Evolutionary conservation across 2,888 invertebrate species (phyloP).

Genomic region (Dioctria linearis): DNA sequence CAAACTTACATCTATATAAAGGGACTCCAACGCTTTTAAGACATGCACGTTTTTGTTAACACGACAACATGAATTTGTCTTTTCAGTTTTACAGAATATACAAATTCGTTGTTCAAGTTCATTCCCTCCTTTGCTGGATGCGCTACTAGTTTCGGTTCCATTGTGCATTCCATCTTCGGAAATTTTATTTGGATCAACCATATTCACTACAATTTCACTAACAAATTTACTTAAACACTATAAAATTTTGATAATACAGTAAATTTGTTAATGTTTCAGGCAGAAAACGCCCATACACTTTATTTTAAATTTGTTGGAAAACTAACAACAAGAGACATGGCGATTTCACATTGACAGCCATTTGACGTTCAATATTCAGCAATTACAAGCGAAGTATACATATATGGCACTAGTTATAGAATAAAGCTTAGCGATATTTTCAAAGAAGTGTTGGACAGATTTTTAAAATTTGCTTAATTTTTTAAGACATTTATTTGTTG

Average conservation of each 20-base stretch:
- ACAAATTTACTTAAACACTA: neutral
- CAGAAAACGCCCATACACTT: neutral
- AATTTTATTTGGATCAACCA: conserved; percentile 29
- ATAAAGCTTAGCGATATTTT: too few species aligned
- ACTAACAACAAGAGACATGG: conserved; percentile 25
- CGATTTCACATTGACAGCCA: conserved; percentile 11
- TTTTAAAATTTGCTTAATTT: too few species aligned
- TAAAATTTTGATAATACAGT: neutral
- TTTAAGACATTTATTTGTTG: too few species aligned
- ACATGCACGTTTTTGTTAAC: conserved; percentile 10
- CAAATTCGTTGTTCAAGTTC: neutral
- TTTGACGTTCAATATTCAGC: neutral
- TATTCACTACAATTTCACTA: neutral
- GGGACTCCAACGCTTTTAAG: neutral
- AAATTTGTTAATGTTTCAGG: neutral
- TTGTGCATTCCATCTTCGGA: neutral
- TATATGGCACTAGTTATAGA: too few species aligned
- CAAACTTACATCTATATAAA: conserved; percentile 27
- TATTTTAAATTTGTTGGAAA: neutral
- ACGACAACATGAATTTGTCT: neutral
- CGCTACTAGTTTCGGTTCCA: neutral
- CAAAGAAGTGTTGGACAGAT: too few species aligned
- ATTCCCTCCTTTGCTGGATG: neutral
- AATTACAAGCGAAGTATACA: too few species aligned
- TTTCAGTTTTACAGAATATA: conserved; percentile 26